phyloP scores from a whole-genome alignment of 2,888 invertebrate species.

The Uropetala carovei region DNA sequence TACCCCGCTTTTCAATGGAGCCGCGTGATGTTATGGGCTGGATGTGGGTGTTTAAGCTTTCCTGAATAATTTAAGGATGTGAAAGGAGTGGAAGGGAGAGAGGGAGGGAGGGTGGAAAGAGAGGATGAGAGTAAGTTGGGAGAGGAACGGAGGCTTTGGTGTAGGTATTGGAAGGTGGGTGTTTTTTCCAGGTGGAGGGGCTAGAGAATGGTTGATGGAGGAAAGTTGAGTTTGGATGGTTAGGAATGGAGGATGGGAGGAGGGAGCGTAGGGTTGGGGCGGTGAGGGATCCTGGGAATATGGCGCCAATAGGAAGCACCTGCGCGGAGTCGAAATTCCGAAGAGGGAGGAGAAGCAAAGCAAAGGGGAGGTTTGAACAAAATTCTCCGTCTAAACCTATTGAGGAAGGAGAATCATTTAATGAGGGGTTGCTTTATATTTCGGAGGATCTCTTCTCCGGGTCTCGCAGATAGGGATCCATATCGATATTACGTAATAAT shows the following conservation, averaged over 20 bases:
- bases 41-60: conserved; percentile 54
- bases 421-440: too few relatives aligned
- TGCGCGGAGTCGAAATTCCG: conserved; percentile 40
- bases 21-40: background rate
- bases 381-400: background rate
- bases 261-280: too few relatives aligned
- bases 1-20: background rate
- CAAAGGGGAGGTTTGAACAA: background rate
- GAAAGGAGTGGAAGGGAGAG: background rate
- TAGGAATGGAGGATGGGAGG: too few relatives aligned
- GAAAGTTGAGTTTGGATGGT: too few relatives aligned
- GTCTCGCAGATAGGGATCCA: too few relatives aligned
- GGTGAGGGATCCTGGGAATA: conserved; percentile 34
- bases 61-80: conserved; percentile 48
- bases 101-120: background rate
- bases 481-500: too few relatives aligned
- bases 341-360: background rate
- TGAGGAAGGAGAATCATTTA: background rate
- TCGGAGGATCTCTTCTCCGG: too few relatives aligned
- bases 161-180: conserved; percentile 13
- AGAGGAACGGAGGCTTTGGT: background rate
- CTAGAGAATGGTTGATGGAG: background rate
- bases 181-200: background rate
- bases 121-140: background rate
- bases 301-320: conserved; percentile 51